Evolutionary conservation across 2,888 invertebrate genomes (phyloP).

Genomic region (Agrochola macilenta): DNA sequence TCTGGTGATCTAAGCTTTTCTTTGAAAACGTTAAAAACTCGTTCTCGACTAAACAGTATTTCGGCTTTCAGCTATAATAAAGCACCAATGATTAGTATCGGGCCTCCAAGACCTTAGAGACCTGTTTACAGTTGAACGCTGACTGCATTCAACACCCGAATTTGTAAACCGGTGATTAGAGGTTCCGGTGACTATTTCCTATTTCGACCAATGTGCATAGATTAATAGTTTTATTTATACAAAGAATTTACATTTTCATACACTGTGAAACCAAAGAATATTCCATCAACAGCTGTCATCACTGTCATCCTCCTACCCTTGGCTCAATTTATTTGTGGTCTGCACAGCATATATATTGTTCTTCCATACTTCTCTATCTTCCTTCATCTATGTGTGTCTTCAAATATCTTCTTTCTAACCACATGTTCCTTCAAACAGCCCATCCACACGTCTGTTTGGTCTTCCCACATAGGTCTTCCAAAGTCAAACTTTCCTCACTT

Average conservation of each 20-base stretch:
- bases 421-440: background rate
- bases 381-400: too few species aligned
- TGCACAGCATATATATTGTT: background rate
- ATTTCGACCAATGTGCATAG: conserved; percentile 25
- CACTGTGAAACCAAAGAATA: background rate
- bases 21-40: background rate
- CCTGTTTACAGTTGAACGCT: background rate
- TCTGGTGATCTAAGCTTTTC: background rate
- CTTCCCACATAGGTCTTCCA: background rate
- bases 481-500: background rate
- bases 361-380: background rate
- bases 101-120: background rate
- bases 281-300: background rate
- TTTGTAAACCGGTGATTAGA: conserved; percentile 41
- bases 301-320: background rate
- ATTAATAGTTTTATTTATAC: conserved; percentile 7
- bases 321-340: background rate
- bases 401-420: too few species aligned
- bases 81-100: background rate
- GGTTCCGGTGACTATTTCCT: conserved; percentile 43
- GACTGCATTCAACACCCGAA: conserved; percentile 22
- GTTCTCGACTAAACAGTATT: too few species aligned
- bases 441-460: background rate
- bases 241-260: conserved; percentile 27
- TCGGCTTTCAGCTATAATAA: background rate